Conservation (phyloP, 2,113 vertebrate genomes). For the Cygnus atratus region DNA sequence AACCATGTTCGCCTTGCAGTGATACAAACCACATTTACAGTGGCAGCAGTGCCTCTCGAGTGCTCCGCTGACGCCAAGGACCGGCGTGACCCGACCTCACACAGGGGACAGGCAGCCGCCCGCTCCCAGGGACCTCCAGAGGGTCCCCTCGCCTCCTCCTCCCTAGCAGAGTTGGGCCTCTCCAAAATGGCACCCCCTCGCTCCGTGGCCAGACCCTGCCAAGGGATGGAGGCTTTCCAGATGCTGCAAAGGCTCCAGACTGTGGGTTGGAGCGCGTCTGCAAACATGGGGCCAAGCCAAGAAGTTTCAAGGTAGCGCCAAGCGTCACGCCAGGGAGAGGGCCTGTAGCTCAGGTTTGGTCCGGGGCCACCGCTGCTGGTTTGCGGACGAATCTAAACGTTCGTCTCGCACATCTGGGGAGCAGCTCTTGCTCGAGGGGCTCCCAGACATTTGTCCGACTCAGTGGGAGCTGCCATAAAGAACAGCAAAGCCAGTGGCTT, state of each 20-base stretch:
- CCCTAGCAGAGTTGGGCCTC: background rate
- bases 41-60: background rate
- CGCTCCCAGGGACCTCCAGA: background rate
- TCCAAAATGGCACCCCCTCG: background rate
- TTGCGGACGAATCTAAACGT: accelerated
- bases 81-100: constrained; percentile 13
- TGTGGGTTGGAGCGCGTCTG: accelerated
- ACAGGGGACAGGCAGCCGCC: background rate
- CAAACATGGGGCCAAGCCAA: background rate
- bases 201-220: background rate
- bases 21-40: constrained; percentile 47
- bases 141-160: background rate
- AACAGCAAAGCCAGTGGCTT: background rate
- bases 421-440: background rate
- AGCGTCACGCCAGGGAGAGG: background rate
- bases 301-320: background rate
- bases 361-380: background rate
- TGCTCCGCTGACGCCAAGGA: constrained; percentile 22
- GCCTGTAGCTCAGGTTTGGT: background rate
- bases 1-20: background rate
- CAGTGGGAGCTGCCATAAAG: accelerated
- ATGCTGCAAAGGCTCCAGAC: background rate
- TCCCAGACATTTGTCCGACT: background rate
- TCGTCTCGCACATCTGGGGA: background rate
- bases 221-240: constrained; percentile 12